Evolutionary conservation across 2,888 invertebrate species (phyloP), one percentile per base, ranked within the genome.

Genomic region (Hydraecia micacea): DNA sequence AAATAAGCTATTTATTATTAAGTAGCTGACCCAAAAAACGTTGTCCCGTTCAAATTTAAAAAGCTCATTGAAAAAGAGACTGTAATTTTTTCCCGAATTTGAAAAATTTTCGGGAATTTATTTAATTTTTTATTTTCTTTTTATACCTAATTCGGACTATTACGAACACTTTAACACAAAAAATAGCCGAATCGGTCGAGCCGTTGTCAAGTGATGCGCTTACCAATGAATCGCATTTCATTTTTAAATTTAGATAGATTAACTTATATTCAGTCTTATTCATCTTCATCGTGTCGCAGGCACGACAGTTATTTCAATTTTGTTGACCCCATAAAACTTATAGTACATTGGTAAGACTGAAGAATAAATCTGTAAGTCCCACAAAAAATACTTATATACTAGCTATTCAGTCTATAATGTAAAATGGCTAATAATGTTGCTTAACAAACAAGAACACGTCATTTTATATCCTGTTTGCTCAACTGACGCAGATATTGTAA

Each of bases 401-500:
- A 7, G 49, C 18, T 55, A 36, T 46, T 49, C 28, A 2, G 46
- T 62, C 49, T n/a, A 21, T 52, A 73, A 58, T 72, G 71, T 63
- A 68, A 39, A 52, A 28, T 28, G 11, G 28, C 60, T 25, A 71
- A 62, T 72, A 62, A 77, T 42, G 42, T 84, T 72, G 58, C 68
- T 74, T 70, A 58, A 69, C 67, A 77, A 76, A 83, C 69, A 77
- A 84, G 78, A 73, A 69, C 63, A 73, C 70, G 62, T 66, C 15
- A 73, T 46, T 72, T 62, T 55, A 75, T 71, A 67, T 84, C 72
- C 77, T 80, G 77, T 81, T 83, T 79, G 71, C 39, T 73, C 72
- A 85, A 67, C 76, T 83, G 84, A 73, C 71, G 75, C 46, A 62
- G 60, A 70, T 73, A 84, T 78, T 82, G 74, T 71, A 55, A 72